Evolutionary conservation across 2,888 invertebrate genomes (phyloP).

Genomic region (Hydriomena furcata): DNA sequence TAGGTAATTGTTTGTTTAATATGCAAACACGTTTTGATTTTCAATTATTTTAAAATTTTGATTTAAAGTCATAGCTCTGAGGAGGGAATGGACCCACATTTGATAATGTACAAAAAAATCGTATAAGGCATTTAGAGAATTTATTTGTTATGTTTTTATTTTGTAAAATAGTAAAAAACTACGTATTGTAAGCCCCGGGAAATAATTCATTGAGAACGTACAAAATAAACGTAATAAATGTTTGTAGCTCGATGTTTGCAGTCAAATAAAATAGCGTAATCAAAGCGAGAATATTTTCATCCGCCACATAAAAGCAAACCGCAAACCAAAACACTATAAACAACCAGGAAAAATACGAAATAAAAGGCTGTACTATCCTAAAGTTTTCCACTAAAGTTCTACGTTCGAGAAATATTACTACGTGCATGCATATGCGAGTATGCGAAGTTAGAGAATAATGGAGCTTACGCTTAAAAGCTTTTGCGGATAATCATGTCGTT

Average conservation of each 20-base stretch:
- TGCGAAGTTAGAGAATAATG: slow-evolving; percentile 52
- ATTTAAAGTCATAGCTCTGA: too few species aligned
- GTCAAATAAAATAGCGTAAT: slow-evolving; percentile 20
- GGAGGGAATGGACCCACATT: too few species aligned
- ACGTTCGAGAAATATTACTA: slow-evolving; percentile 26
- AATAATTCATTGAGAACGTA: slow-evolving; percentile 7
- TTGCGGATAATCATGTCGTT: slow-evolving; percentile 61
- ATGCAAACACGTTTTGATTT: too few species aligned
- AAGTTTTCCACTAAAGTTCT: slow-evolving; percentile 26
- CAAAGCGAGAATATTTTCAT: slow-evolving; percentile 18
- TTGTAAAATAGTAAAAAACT: neutral
- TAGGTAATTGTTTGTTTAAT: too few species aligned
- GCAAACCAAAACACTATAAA: slow-evolving; percentile 25
- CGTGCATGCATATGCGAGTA: slow-evolving; percentile 35
- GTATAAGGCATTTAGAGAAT: too few species aligned
- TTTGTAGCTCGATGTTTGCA: slow-evolving; percentile 16
- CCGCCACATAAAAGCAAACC: slow-evolving; percentile 16
- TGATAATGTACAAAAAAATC: too few species aligned
- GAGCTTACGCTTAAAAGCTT: slow-evolving; percentile 65
- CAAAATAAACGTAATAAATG: slow-evolving; percentile 16
- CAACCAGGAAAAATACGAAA: slow-evolving; percentile 25
- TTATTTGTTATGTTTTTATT: too few species aligned
- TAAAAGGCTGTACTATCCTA: slow-evolving; percentile 19
- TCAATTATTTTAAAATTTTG: too few species aligned
- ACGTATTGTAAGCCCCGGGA: neutral